Base-by-base conservation (phyloP, 1,140 invertebrate genomes). In the Hermatobates lingyangjiaoensis region DNA sequence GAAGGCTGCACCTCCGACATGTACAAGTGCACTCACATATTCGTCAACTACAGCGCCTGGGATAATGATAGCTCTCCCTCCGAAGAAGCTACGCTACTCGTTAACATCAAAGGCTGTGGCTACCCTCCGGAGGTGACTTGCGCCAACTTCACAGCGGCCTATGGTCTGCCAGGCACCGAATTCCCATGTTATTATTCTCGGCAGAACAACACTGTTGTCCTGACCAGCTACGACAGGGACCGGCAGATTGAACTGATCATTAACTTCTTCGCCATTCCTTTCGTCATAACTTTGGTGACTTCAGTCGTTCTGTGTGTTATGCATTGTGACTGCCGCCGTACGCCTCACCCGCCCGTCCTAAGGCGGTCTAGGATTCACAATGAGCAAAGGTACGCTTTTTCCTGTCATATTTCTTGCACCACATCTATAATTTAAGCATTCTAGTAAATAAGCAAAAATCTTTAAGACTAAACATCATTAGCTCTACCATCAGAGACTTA, bases 1-100 rank as follows among this genome's bases (percentile, higher is more conserved):
- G 84, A 88, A 65, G 87, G 87, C 5, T 90, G 87, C 66, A 89
- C 87, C 34, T 85, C 80, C 59, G 85, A 88, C 66, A 75, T 86
- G 40, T 88, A 87, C 67, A 74, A 76, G 54, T 90, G 87, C 65
- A 84, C 80, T 7, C 84, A 87, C 63, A 79, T 90, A 49, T 86
- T 84, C 66, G 85, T 89, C 46, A 79, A 77, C 57, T 89, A 86
- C 56, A 51, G 49, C 7, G 50, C 53, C 27, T 49, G 52, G 50
- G 51, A 45, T n/a, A 55, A 55, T 50, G 54, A 54, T 44, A 46
- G 47, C 25, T 45, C 39, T 12, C 20, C 38, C 3, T n/a, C 48
- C 23, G 51, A 20, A 12, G 77, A 83, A 59, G 80, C 79, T 15
- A 74, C 80, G 20, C 70, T 85, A 4, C 66, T 82, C 50, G 79